Conservation (phyloP, 2,113 vertebrate genomes). For the Cyprinodon variegatus region DNA sequence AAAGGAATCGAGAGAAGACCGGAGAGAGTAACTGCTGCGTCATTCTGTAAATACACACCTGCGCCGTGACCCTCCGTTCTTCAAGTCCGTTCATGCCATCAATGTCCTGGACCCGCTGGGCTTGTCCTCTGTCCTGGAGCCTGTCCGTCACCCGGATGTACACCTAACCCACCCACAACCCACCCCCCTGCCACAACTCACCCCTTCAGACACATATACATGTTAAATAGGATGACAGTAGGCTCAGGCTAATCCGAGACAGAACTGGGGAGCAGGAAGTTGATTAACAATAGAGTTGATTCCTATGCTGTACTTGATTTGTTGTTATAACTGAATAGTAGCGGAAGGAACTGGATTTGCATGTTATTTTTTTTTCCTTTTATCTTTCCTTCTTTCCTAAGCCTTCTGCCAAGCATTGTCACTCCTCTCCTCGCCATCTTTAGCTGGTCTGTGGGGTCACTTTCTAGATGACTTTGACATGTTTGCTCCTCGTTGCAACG, state of each 20-base stretch:
- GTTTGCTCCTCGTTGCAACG: slow-evolving; percentile 50
- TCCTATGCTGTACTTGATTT: slow-evolving; percentile 66
- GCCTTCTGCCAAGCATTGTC: slow-evolving; percentile 46
- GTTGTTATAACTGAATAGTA: slow-evolving; percentile 49
- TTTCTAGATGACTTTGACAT: slow-evolving; percentile 20
- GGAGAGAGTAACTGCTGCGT: slow-evolving; percentile 99
- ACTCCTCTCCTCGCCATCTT: slow-evolving; percentile 19
- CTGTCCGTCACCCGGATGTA: slow-evolving; percentile 83
- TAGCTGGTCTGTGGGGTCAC: slow-evolving; percentile 24
- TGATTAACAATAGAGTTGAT: slow-evolving; percentile 62
- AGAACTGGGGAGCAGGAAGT: slow-evolving; percentile 46
- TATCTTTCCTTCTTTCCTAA: slow-evolving; percentile 33
- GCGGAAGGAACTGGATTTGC: slow-evolving; percentile 60
- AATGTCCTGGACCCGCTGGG: slow-evolving; percentile 54
- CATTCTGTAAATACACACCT: slow-evolving; percentile 89
- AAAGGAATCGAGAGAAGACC: slow-evolving; percentile 98
- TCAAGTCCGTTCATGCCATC: slow-evolving; percentile 46
- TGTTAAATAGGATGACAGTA: slow-evolving; percentile 23
- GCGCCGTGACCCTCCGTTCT: slow-evolving; percentile 65
- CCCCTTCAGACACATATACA: slow-evolving; percentile 6
- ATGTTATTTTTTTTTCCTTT: slow-evolving; percentile 28
- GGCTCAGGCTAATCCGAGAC: slow-evolving; percentile 46
- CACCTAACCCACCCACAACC: not conserved
- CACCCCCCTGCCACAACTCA: not conserved
- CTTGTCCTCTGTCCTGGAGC: slow-evolving; percentile 79